Evolutionary conservation across 2,797 vertebrate species (phyloP), one percentile per base, ranked within the genome.

Genomic region (Characodon lateralis): DNA sequence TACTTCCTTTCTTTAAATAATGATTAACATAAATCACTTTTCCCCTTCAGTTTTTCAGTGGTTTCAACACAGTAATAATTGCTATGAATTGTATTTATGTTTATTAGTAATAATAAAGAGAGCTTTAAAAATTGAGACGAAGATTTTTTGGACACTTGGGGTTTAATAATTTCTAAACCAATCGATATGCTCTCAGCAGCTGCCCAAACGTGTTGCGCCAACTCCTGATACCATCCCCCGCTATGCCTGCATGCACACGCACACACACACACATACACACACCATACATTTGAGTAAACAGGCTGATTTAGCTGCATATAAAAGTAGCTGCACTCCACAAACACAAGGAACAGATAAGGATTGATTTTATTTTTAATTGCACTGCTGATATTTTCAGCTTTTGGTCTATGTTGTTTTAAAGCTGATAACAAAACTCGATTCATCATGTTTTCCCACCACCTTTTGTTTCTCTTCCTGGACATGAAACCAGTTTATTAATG

Each of bases 141-240:
- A 78, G 78, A 73, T 79, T 81, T 72, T 50, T 77, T 58, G 59
- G 58, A 77, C 83, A 84, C 81, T 59, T 66, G 43, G 43, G 80
- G 77, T 89, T 86, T 84, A 89, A 87, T 90, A 22, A 91, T 89
- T 89, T 84, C 83, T 71, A 35, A 89, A 76, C 51, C 71, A 84
- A 92, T 93, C 91, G 85, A 91, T 92, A 91, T 53, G 63, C 84
- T 88, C 76, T 89, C 82, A 87, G 86, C 31, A 1, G 74, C 81
- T 77, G 78, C 78, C 78, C 74, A 83, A 86, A 89, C n/a, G 50
- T 81, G 83, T 82, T 85, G 76, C 81, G 72, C 77, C 79, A 80
- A 78, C 83, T 78, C 79, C 69, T 65, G 51, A 76, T 77, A 83
- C 83, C 81, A 83, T 72, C 81, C 82, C 85, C 76, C 73, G 55